phyloP scores from a whole-genome alignment of 2,797 vertebrate species.

The Manis javanica region DNA sequence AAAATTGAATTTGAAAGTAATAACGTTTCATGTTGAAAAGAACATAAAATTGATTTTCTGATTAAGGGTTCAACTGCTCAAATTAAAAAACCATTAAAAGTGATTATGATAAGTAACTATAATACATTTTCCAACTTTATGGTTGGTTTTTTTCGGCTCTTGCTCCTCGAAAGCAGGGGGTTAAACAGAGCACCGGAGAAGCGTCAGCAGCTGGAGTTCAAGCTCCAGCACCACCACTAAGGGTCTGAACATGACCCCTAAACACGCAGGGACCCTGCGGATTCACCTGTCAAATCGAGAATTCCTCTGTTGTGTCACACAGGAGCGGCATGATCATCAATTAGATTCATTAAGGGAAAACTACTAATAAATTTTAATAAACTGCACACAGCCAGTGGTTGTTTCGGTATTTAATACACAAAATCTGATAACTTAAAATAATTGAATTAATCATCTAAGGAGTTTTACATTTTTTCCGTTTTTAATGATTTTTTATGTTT shows the following conservation, averaged over 20 bases:
- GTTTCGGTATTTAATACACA: neutral
- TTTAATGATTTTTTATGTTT: neutral
- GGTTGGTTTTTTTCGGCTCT: neutral
- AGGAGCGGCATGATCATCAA: fast-evolving
- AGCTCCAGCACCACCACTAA: neutral
- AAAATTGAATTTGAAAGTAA: neutral
- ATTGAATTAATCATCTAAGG: neutral
- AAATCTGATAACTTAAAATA: neutral
- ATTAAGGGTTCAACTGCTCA: conserved; percentile 44
- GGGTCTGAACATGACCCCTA: neutral
- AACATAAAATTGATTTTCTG: conserved; percentile 60
- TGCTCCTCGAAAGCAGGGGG: neutral
- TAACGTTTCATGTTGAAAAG: conserved; percentile 37
- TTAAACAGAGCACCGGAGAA: neutral
- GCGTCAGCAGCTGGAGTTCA: no score
- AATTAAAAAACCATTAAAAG: conserved; percentile 61
- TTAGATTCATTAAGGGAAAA: neutral
- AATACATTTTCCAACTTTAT: conserved; percentile 1
- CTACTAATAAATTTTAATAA: neutral
- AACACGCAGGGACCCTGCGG: fast-evolving
- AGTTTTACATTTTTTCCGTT: conserved; percentile 5
- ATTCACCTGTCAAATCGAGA: neutral
- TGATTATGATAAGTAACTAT: conserved; percentile 59
- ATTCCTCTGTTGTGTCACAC: fast-evolving
- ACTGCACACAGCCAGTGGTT: neutral